Evolutionary conservation across 2,113 vertebrate species (phyloP).

Genomic region (Orycteropus afer): DNA sequence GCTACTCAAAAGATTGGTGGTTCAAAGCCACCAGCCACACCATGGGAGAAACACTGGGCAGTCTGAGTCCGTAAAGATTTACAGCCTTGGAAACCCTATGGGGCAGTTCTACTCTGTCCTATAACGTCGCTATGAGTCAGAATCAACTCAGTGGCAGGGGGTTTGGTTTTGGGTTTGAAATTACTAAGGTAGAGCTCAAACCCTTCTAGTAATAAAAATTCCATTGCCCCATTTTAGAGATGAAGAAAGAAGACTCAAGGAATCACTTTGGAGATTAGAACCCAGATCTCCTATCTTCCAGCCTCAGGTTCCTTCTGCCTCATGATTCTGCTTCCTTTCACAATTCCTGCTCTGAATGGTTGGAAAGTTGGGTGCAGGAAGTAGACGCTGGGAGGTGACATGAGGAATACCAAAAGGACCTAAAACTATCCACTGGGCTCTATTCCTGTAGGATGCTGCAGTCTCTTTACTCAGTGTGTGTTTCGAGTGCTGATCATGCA

Average conservation of each 20-base stretch:
- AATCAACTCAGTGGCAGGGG: no score
- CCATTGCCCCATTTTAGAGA: not conserved
- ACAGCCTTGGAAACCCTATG: no score
- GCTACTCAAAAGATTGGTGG: no score
- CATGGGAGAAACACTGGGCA: no score
- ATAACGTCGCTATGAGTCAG: no score
- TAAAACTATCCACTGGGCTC: not conserved
- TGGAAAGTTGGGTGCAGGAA: not conserved
- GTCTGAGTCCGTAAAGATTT: no score
- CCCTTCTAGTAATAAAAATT: not conserved
- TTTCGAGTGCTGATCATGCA: not conserved
- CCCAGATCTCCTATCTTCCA: not conserved
- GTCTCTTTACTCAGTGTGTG: rapidly evolving
- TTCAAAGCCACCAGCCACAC: no score
- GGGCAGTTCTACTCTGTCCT: no score
- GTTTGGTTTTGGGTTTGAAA: no score
- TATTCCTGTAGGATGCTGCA: not conserved
- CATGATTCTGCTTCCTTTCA: not conserved
- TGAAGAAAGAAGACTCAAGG: not conserved
- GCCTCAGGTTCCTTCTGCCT: not conserved
- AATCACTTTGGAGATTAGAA: not conserved
- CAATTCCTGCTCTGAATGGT: rapidly evolving
- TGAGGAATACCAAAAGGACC: not conserved
- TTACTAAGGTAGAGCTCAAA: not conserved
- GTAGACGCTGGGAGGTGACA: not conserved